Conservation (phyloP, 2,113 vertebrate species). For the Limanda limanda region DNA sequence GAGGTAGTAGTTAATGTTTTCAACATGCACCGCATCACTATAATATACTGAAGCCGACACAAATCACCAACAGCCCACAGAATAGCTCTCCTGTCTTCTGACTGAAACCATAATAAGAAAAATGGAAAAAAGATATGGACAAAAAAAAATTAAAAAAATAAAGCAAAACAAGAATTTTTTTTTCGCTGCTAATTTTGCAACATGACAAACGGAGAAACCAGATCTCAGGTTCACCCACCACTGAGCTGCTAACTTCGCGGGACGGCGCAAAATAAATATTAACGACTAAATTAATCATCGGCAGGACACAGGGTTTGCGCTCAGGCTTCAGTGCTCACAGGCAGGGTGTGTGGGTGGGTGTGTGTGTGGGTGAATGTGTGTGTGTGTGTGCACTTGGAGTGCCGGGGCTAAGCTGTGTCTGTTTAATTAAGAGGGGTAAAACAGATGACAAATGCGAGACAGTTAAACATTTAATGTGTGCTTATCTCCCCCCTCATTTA, state of each 20-base stretch:
- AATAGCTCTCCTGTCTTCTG: conserved; percentile 23
- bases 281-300: conserved; percentile 79
- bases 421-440: conserved; percentile 85
- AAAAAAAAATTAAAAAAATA: background rate
- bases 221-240: conserved; percentile 61
- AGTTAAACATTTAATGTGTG: conserved; percentile 85
- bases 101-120: conserved; percentile 32
- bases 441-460: conserved; percentile 84
- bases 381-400: conserved; percentile 62
- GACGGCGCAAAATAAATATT: conserved; percentile 80
- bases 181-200: conserved; percentile 32
- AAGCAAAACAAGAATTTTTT: background rate
- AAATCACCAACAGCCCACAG: conserved; percentile 51
- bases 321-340: conserved; percentile 74
- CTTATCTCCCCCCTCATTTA: conserved; percentile 82
- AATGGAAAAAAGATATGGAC: conserved; percentile 11
- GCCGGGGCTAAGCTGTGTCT: conserved; percentile 73
- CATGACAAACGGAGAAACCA: conserved; percentile 44
- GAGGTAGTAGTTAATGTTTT: conserved; percentile 82
- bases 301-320: conserved; percentile 73
- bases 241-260: conserved; percentile 67
- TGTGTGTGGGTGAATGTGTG: conserved; percentile 18
- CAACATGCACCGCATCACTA: conserved; percentile 55
- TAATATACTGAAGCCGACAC: conserved; percentile 56
- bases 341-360: conserved; percentile 11